phyloP scores from a whole-genome alignment of 2,113 vertebrate species.

The Tychaedon coryphoeus region DNA sequence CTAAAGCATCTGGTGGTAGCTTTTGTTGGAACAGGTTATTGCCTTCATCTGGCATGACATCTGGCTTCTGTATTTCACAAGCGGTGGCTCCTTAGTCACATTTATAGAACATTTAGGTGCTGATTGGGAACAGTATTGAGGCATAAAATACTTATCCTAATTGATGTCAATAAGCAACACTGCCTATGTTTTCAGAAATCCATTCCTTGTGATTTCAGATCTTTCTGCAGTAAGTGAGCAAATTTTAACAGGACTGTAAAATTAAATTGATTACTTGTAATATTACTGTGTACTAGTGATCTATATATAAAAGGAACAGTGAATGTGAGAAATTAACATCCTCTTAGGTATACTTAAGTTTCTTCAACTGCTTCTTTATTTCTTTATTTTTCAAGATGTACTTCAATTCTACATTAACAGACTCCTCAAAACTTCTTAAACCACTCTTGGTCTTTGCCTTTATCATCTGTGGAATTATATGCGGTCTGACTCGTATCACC shows the following conservation, averaged over 20 bases:
- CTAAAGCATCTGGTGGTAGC: not conserved
- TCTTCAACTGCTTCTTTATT: conserved; percentile 17
- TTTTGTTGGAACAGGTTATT: not conserved
- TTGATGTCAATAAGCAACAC: not conserved
- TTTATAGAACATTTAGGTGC: not conserved
- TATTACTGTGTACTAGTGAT: not conserved
- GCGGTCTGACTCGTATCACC: conserved; percentile 93
- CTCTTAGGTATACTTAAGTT: not conserved
- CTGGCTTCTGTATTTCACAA: conserved; percentile 33
- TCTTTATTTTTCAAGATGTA: conserved; percentile 88
- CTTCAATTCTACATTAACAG: conserved; percentile 95
- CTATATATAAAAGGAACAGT: not conserved
- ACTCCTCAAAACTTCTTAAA: conserved; percentile 96
- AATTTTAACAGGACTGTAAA: not conserved
- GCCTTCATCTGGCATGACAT: conserved; percentile 13
- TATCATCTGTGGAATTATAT: conserved; percentile 94
- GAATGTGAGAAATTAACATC: not conserved
- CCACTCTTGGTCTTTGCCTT: conserved; percentile 96
- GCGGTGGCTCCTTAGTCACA: not conserved
- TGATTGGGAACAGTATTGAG: not conserved
- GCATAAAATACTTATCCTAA: not conserved
- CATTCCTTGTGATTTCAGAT: not conserved
- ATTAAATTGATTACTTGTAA: not conserved
- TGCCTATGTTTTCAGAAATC: not conserved
- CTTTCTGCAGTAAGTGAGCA: not conserved